phyloP scores from a whole-genome alignment of 2,797 vertebrate species.

The Rhadinocentrus ornatus region DNA sequence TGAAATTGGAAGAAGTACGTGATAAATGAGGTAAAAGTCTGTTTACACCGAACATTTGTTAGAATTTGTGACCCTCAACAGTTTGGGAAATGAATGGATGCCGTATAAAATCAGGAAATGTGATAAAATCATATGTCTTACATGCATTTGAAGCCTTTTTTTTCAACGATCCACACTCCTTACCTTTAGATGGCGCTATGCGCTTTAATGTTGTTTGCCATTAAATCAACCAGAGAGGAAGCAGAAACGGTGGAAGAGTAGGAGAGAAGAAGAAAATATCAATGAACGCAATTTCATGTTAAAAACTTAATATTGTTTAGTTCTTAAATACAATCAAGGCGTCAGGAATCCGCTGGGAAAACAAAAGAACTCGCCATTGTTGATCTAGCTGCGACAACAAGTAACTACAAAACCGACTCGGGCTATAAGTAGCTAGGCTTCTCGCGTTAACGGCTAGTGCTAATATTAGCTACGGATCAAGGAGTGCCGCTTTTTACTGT shows the following conservation, averaged over 20 bases:
- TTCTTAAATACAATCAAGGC: neutral
- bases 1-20: no score
- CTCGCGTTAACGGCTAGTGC: neutral
- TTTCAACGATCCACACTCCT: neutral
- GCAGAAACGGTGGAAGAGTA: neutral
- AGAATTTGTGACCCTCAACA: no score
- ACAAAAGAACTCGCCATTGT: neutral
- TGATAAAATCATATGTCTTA: no score
- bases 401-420: neutral
- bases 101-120: no score
- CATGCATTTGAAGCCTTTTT: no score
- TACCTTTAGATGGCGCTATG: neutral
- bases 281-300: neutral
- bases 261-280: neutral
- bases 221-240: neutral
- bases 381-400: neutral
- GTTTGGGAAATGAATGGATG: no score
- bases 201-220: neutral
- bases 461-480: neutral
- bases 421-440: no score
- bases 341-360: neutral
- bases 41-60: no score
- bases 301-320: neutral
- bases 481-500: no score
- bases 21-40: no score